Evolutionary conservation across 2,888 invertebrate species (phyloP).

Genomic region (Acanthosoma haemorrhoidale): DNA sequence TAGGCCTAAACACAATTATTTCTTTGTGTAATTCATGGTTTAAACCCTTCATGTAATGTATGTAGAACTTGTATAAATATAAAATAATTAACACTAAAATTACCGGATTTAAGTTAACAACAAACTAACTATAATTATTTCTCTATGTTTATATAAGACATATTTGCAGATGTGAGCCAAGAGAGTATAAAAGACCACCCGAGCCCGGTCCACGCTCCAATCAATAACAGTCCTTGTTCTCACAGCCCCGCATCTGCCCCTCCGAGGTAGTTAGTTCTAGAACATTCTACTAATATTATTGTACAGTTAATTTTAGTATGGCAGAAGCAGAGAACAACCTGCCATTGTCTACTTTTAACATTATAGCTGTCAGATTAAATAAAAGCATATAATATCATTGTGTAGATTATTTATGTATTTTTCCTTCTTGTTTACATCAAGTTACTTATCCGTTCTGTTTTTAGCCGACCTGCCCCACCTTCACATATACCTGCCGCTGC

Average conservation of each 20-base stretch:
- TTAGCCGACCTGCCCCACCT: slow-evolving; percentile 43
- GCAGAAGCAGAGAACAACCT: too few species aligned
- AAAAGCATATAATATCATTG: background rate
- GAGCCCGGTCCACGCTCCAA: slow-evolving; percentile 11
- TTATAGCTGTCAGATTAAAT: background rate
- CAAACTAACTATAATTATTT: too few species aligned
- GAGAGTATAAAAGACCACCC: background rate
- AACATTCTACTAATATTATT: too few species aligned
- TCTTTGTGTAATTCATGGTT: too few species aligned
- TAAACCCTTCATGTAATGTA: too few species aligned
- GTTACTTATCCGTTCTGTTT: background rate
- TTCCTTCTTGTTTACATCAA: background rate
- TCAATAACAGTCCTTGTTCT: background rate
- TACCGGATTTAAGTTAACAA: too few species aligned
- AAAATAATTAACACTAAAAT: too few species aligned
- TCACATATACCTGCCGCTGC: slow-evolving; percentile 42
- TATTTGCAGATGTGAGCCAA: background rate
- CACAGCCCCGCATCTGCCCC: slow-evolving; percentile 5
- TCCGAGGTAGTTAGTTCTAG: background rate
- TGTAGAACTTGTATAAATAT: too few species aligned
- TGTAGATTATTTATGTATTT: background rate
- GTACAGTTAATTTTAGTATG: too few species aligned
- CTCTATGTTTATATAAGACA: too few species aligned
- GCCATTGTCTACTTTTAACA: too few species aligned
- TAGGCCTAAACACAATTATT: too few species aligned